Base-by-base conservation (phyloP, 23 tunicate genomes). In the Halocynthia roretzi region DNA sequence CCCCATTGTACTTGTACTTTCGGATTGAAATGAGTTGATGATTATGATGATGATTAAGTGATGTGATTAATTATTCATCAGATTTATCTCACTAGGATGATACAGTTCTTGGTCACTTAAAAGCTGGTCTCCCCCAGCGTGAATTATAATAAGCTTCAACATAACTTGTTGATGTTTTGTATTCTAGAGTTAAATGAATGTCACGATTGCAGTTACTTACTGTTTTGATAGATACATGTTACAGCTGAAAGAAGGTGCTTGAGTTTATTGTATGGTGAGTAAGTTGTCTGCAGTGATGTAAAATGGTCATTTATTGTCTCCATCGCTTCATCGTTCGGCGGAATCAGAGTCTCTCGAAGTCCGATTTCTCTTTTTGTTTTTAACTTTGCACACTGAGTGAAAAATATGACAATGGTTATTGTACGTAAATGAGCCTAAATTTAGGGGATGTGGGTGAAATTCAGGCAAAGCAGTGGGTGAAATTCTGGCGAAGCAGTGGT, bases 201-300 rank as follows among this genome's bases (percentile, higher is more conserved):
- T n/a, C n/a, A n/a, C n/a, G n/a, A n/a, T n/a, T n/a, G n/a, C n/a
- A n/a, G n/a, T 8, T 10, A 83, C 92, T 79, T 85, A 92, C 98
- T 92, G 77, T 75, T 82, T 82, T 82, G 73, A 68, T 92, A 91
- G n/a, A 91, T 91, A n/a, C 77, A 81, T 6, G 86, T 92, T 8
- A 92, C 98, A 52, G 98, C 98, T 6, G 84, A 82, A n/a, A 92
- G 53, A 15, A 92, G 84, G 54, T 92, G 87, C 75, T 92, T 92
- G 10, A 92, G 75, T 58, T 92, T 92, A 79, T 76, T 75, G 70
- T 92, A 92, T 8, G 98, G 98, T 10, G 98, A 92, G 54, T 92
- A 92, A 14, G 98, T 92, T 60, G 71, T 51, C 53, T 92, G 98
- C 5, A 92, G 65, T 49, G 82, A 63, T 15, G 53, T 61, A 67